phyloP scores from a whole-genome alignment of 2,888 invertebrate species.

The Epinotia ramella region DNA sequence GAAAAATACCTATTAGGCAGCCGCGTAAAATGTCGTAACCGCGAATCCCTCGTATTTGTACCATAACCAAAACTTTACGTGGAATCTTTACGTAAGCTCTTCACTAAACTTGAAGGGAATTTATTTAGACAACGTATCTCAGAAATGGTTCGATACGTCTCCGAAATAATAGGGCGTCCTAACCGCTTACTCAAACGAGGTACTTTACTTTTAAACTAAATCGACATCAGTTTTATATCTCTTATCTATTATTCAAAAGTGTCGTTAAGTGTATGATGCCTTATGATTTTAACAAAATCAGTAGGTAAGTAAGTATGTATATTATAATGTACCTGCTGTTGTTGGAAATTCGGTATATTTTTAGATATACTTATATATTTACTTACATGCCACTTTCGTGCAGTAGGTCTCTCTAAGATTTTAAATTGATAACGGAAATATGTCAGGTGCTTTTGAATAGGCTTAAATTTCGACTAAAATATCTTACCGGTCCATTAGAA shows the following conservation, averaged over 20 bases:
- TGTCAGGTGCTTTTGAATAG: neutral
- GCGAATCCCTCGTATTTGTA: conserved; percentile 49
- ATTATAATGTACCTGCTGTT: too few species aligned
- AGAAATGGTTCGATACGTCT: conserved; percentile 64
- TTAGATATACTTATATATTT: too few species aligned
- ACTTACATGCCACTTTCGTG: too few species aligned
- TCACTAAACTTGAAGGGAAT: conserved; percentile 69
- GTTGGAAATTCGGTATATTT: neutral
- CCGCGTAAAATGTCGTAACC: neutral
- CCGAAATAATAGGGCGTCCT: conserved; percentile 38
- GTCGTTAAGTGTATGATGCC: neutral
- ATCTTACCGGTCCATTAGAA: neutral
- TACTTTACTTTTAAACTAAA: conserved; percentile 35
- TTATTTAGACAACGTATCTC: conserved; percentile 70
- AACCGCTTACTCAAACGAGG: conserved; percentile 35
- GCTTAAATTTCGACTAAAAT: neutral
- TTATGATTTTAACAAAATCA: neutral
- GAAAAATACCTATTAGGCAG: too few species aligned
- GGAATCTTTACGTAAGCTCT: conserved; percentile 81
- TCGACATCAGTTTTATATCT: conserved; percentile 2
- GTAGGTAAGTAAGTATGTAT: neutral
- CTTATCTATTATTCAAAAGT: neutral
- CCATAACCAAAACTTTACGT: conserved; percentile 69
- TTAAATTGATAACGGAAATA: too few species aligned
- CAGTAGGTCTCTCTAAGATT: too few species aligned